A percentile compares a stretch with the other conserved stretches of the same genome.
These are phyloP conservation scores for Indicator indicator DNA, from an alignment of 2,113 vertebrate genomes.

Conservation along the genomic window DNA sequence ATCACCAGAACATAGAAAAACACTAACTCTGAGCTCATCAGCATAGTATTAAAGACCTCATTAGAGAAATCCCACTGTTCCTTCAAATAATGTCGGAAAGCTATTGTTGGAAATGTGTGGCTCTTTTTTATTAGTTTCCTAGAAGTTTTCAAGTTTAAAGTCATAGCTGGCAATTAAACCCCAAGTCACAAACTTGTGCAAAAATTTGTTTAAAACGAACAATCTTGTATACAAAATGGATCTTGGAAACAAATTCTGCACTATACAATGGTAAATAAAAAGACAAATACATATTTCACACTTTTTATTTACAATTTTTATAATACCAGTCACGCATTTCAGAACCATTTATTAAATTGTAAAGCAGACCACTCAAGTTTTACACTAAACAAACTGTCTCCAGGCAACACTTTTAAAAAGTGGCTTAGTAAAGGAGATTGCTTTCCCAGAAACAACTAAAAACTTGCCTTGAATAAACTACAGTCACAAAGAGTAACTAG, in stretches of 20 bases:
- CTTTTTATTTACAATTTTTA: constrained; percentile 97
- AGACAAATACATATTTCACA: constrained; percentile 99
- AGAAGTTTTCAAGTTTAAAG: constrained; percentile 69
- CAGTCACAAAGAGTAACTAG: constrained; percentile 75
- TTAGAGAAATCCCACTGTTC: constrained; percentile 57
- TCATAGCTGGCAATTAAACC: constrained; percentile 52
- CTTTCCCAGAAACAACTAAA: constrained; percentile 77
- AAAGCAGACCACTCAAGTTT: constrained; percentile 83
- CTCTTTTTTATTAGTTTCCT: constrained; percentile 74
- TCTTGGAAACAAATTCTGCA: constrained; percentile 81
- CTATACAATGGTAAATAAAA: constrained; percentile 97
- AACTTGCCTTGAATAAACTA: constrained; percentile 73
- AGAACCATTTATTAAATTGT: constrained; percentile 84
- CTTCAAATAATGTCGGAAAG: constrained; percentile 71
- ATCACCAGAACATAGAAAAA: constrained; percentile 34
- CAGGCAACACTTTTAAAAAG: constrained; percentile 81
- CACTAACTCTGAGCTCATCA: constrained; percentile 42
- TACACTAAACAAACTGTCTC: constrained; percentile 84
- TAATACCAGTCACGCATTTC: constrained; percentile 96
- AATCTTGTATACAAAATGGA: constrained; percentile 71
- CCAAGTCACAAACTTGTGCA: constrained; percentile 75
- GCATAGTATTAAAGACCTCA: constrained; percentile 7
- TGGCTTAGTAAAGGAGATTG: constrained; percentile 81
- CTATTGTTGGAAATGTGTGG: constrained; percentile 77
- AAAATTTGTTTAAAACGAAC: constrained; percentile 66